Base-by-base conservation (phyloP, 2,797 vertebrate genomes). In the Lacerta viridis region DNA sequence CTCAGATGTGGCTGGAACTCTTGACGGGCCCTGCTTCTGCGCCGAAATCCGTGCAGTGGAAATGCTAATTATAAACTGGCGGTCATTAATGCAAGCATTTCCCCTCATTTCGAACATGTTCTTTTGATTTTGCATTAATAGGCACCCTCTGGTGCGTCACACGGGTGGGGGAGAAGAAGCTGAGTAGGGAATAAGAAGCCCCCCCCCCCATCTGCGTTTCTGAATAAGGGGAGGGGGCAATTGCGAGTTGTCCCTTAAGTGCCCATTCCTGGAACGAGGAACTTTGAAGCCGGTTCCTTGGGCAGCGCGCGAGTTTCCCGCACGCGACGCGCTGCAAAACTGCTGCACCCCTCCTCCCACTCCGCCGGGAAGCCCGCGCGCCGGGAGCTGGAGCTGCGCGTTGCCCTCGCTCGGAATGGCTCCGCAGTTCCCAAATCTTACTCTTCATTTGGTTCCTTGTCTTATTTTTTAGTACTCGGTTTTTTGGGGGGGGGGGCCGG, bases 181-280 rank as follows among this genome's bases (percentile, higher is more conserved):
- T 2, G 25, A 3, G 75, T 7, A 7, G 25, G 39, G 11, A 50
- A 50, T 10, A 50, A 50, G 46, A 11, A 1, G 11, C 7, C 3
- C 5, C 7, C n/a, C 75, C 7, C n/a, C 75, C 29, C 7, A 46
- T 18, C 25, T 36, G 10, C 76, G 82, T 29, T 74, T 72, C 50
- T 46, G 23, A 39, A 18, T 7, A 23, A 55, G 50, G 41, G 64
- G 41, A 33, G 80, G 13, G 1, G 33, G 80, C 81, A 59, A 64
- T 88, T 88, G 74, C 74, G 23, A 23, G 61, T 33, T 43, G 74
- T 23, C 80, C 80, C 80, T 83, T 55, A 23, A 10, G 76, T 17
- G 5, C 13, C 75, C 41, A 5, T 50, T 78, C 74, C 84, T 86
- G 84, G 84, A 50, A 68, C 61, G 2, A 50, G 50, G 83, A 8